Evolutionary conservation across 2,113 vertebrate species (phyloP), one percentile per base, ranked within the genome.

Genomic region (Porphyrio hochstetteri): DNA sequence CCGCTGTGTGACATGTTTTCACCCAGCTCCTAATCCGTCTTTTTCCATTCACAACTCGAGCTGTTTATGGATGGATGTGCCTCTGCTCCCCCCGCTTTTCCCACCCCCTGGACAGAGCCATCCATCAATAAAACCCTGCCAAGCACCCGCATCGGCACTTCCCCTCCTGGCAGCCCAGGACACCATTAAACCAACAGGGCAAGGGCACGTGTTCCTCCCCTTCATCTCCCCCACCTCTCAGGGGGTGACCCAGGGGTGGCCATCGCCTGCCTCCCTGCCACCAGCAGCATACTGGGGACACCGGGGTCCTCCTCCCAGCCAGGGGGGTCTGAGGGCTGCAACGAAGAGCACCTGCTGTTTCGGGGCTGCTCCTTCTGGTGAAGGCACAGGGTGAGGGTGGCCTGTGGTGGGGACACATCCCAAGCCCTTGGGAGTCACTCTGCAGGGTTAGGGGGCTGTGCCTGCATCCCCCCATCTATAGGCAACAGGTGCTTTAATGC

Each of bases 11-110:
- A 97, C 97, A 97, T 86, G 83, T 96, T 97, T 97, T 96, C 97
- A 97, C 96, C 95, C 91, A 18, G 95, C 97, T 97, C 97, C 97
- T 97, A 96, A 97, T 98, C 96, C 8, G 85, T 97, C 97, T 97
- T 94, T 88, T 82, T 91, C 96, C 95, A 95, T 96, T 96, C 95
- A 95, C 93, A 96, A 89, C 85, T 96, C 33, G 31, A 97, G 95
- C 95, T 94, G 92, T 96, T 97, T 97, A 97, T 97, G 92, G 96
- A 97, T 94, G 93, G 96, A 97, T 94, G 93, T 94, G 86, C 87
- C 91, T 86, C 95, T 61, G 65, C 86, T 88, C 80, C 70, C 88
- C 55, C 55, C 35, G 50, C 83, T 69, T 70, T 90, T 67, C 74
- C 86, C 89, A 75, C 82, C 69, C 84, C 86, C 78, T 0, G 3